A percentile compares a stretch with the other conserved stretches of the same genome.
Evolutionary conservation across 2,888 invertebrate genomes (phyloP).

Genomic region (Scaptodrosophila latifasciaeformis): DNA sequence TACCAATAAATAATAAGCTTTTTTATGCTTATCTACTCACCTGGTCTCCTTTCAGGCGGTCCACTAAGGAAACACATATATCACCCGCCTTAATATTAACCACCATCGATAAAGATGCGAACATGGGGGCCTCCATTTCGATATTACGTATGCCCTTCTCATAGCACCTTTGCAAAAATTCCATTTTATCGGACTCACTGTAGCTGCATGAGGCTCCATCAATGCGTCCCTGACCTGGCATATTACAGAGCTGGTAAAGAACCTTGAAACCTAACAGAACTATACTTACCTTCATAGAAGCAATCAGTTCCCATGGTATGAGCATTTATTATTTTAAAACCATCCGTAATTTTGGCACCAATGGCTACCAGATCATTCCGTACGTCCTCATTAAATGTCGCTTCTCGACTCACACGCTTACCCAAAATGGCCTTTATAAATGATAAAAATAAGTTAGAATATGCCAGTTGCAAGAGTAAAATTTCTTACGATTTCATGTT

Average conservation of each 20-base stretch:
- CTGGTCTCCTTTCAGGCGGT: slow-evolving; percentile 84
- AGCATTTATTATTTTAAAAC: slow-evolving; percentile 78
- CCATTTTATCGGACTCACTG: slow-evolving; percentile 79
- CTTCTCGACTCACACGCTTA: slow-evolving; percentile 85
- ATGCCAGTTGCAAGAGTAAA: too few relatives aligned
- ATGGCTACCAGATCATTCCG: slow-evolving; percentile 69
- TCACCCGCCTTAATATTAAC: slow-evolving; percentile 81
- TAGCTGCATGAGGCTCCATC: slow-evolving; percentile 87
- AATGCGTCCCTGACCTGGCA: slow-evolving; percentile 83
- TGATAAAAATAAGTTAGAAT: too few relatives aligned
- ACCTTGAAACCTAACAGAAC: too few relatives aligned
- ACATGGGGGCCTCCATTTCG: slow-evolving; percentile 87
- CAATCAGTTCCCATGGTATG: slow-evolving; percentile 87
- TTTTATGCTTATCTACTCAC: slow-evolving; percentile 71
- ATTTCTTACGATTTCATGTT: slow-evolving; percentile 85
- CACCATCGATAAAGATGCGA: slow-evolving; percentile 81
- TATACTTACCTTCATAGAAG: slow-evolving; percentile 83
- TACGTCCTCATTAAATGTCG: slow-evolving; percentile 85
- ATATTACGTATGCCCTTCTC: slow-evolving; percentile 82
- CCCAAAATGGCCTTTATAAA: slow-evolving; percentile 91
- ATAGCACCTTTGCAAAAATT: slow-evolving; percentile 77
- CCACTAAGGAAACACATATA: slow-evolving; percentile 83
- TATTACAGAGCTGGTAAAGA: too few relatives aligned
- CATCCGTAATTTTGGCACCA: slow-evolving; percentile 71
- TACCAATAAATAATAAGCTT: not conserved